phyloP scores from a whole-genome alignment of 2,888 invertebrate genomes.

The Agriopis marginaria region DNA sequence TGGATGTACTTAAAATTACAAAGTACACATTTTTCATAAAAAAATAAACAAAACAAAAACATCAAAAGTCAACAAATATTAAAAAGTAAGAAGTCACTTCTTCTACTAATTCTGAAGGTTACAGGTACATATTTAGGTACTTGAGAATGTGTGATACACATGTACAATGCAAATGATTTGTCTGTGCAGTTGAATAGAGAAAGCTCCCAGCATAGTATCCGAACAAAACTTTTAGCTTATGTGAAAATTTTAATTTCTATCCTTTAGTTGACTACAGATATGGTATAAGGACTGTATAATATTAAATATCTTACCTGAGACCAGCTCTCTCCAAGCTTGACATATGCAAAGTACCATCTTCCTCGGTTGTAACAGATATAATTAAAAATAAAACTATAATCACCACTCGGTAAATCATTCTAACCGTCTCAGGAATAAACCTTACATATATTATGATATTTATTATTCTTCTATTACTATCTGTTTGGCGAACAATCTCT shows the following conservation, averaged over 20 bases:
- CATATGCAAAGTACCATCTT: constrained; percentile 80
- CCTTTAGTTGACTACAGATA: neutral
- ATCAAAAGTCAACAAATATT: too few relatives aligned
- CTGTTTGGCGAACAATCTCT: neutral
- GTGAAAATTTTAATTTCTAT: neutral
- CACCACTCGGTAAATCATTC: constrained; percentile 76
- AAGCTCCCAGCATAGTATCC: neutral
- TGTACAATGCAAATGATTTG: neutral
- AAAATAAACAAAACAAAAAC: too few relatives aligned
- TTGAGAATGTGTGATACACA: too few relatives aligned
- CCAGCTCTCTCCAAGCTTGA: constrained; percentile 87
- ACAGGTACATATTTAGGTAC: too few relatives aligned
- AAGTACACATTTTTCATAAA: too few relatives aligned
- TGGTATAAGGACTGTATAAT: neutral
- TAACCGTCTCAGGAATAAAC: constrained; percentile 14
- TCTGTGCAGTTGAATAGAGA: neutral
- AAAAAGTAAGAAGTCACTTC: too few relatives aligned
- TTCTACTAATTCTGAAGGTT: too few relatives aligned
- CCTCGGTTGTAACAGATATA: constrained; percentile 76
- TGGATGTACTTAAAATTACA: too few relatives aligned
- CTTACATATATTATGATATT: neutral
- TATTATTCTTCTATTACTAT: neutral
- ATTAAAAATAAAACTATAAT: constrained; percentile 76
- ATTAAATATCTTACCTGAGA: constrained; percentile 82
- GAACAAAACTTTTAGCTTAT: neutral